Evolutionary conservation across 2,113 vertebrate genomes (phyloP).

Genomic region (Poeciliopsis retropinna): DNA sequence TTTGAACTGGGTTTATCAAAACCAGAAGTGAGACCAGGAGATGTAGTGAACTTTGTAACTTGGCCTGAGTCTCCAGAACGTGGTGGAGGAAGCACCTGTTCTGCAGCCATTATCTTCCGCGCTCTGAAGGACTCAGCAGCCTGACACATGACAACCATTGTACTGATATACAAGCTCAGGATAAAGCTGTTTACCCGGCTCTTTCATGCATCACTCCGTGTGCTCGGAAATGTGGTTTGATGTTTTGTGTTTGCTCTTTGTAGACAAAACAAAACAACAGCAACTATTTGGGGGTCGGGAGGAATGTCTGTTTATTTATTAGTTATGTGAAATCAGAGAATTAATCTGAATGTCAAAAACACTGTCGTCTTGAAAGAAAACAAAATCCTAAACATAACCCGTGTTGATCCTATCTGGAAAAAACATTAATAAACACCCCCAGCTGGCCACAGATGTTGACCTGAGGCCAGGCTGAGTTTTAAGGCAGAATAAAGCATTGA

Average conservation of each 20-base stretch:
- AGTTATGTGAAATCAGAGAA: no score
- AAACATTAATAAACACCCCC: neutral
- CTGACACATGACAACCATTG: conserved; percentile 74
- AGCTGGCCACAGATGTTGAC: neutral
- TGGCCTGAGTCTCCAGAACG: conserved; percentile 33
- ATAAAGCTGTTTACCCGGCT: conserved; percentile 76
- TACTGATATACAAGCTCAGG: conserved; percentile 61
- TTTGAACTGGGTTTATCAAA: conserved; percentile 15
- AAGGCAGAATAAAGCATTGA: neutral
- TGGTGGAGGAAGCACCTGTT: conserved; percentile 81
- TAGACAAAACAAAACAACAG: conserved; percentile 26
- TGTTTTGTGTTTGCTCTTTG: conserved; percentile 52
- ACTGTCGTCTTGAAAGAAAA: neutral
- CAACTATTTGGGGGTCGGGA: neutral
- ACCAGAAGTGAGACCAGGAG: conserved; percentile 38
- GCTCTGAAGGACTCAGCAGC: conserved; percentile 49
- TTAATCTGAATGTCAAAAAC: neutral
- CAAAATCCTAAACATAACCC: no score
- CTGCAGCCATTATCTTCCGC: conserved; percentile 55
- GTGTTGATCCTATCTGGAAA: neutral
- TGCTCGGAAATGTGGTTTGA: conserved; percentile 54
- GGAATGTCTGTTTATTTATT: no score
- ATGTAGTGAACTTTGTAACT: conserved; percentile 22
- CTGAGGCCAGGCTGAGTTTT: neutral
- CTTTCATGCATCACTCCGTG: conserved; percentile 64